Evolutionary conservation across 2,113 vertebrate species (phyloP).

Genomic region (Pangasianodon hypophthalmus): DNA sequence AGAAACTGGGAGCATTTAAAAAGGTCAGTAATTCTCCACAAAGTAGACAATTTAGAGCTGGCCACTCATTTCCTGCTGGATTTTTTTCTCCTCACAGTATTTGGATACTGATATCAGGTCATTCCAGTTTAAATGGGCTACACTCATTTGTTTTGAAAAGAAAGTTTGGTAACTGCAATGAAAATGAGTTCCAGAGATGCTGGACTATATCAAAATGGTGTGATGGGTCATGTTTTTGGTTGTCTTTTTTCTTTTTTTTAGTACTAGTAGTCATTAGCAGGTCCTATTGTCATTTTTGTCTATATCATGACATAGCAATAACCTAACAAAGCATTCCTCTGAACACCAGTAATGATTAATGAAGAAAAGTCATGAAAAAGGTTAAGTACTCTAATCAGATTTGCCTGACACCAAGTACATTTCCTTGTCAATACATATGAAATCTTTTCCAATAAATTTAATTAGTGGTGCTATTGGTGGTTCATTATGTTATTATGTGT

Average conservation of each 20-base stretch:
- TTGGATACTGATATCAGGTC: conserved; percentile 7
- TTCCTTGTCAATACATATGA: conserved; percentile 4
- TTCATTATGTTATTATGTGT: not conserved
- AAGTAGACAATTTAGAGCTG: conserved; percentile 37
- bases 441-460: conserved; percentile 13
- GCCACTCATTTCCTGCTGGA: conserved; percentile 24
- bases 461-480: not conserved
- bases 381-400: conserved; percentile 15
- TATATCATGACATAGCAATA: not conserved
- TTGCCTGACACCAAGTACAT: not conserved
- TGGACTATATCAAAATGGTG: not conserved
- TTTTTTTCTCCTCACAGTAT: not conserved
- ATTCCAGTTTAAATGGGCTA: not conserved
- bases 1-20: conserved; percentile 48
- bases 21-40: conserved; percentile 53
- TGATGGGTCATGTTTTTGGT: not conserved
- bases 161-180: not conserved
- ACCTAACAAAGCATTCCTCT: not conserved
- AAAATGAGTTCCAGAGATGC: not conserved
- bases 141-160: conserved; percentile 25
- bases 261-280: not conserved
- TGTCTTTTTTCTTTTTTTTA: not conserved
- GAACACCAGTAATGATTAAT: not conserved
- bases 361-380: conserved; percentile 16
- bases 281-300: not conserved